Evolutionary conservation across 2,113 vertebrate genomes (phyloP).

Genomic region (Rhea americana): DNA sequence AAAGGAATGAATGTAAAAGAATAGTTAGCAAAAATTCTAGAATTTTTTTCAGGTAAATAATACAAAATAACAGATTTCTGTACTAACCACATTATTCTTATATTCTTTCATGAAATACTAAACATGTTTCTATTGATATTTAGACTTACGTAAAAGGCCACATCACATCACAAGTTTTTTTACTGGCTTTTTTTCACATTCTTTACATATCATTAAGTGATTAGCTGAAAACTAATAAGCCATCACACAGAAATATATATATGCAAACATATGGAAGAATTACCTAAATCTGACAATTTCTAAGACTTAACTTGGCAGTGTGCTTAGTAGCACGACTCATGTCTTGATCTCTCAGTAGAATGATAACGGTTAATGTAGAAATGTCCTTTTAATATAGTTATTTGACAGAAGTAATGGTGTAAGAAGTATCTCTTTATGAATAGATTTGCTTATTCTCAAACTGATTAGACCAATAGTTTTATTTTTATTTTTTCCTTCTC

Average conservation of each 20-base stretch:
- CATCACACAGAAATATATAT: neutral
- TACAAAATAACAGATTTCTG: neutral
- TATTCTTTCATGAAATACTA: neutral
- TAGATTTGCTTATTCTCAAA: neutral
- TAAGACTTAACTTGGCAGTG: fast-evolving
- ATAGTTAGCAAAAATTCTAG: neutral
- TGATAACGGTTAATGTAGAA: neutral
- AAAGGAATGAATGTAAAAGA: neutral
- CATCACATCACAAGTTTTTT: fast-evolving
- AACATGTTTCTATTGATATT: neutral
- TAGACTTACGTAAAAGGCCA: neutral
- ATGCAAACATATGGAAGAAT: fast-evolving
- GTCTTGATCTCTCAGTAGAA: neutral
- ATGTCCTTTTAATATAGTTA: neutral
- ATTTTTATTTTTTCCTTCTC: neutral
- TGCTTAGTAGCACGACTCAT: fast-evolving
- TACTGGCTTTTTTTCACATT: neutral
- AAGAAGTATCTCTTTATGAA: neutral
- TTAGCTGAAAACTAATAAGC: neutral
- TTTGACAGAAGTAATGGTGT: neutral
- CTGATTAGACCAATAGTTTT: neutral
- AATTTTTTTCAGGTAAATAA: neutral
- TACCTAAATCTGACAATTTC: neutral
- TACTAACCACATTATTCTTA: neutral
- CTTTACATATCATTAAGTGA: neutral